phyloP scores from a whole-genome alignment of 2,797 vertebrate species.

The Danio jaintianensis region DNA sequence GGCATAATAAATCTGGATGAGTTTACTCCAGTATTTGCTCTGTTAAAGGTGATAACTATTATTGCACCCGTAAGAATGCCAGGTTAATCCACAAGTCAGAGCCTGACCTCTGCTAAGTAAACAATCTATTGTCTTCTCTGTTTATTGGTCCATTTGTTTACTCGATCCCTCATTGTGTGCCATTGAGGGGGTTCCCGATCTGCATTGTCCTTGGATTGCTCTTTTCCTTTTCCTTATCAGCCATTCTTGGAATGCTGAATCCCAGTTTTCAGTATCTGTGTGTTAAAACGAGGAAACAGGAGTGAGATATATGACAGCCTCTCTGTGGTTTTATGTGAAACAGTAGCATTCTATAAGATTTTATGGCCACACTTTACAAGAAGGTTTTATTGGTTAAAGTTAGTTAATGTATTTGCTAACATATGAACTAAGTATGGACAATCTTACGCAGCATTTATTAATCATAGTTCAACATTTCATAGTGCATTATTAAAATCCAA shows the following conservation, averaged over 20 bases:
- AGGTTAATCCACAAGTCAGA: slow-evolving; percentile 38
- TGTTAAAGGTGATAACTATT: slow-evolving; percentile 32
- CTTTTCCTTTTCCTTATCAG: slow-evolving; percentile 43
- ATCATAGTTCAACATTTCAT: too few species aligned
- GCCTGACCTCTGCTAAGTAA: slow-evolving; percentile 51
- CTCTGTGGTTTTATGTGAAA: neutral
- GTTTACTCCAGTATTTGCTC: slow-evolving; percentile 44
- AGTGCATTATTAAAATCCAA: too few species aligned
- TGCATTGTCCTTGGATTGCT: slow-evolving; percentile 61
- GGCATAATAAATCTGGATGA: slow-evolving; percentile 25
- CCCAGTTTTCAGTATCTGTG: slow-evolving; percentile 16
- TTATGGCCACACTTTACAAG: too few species aligned
- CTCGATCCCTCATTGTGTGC: slow-evolving; percentile 43
- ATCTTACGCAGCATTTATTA: too few species aligned
- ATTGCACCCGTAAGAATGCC: slow-evolving; percentile 36
- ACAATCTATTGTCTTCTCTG: slow-evolving; percentile 53
- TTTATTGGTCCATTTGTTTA: slow-evolving; percentile 49
- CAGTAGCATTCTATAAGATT: neutral
- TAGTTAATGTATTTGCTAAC: too few species aligned
- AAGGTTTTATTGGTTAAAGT: too few species aligned
- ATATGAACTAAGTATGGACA: too few species aligned
- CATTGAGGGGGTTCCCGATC: slow-evolving; percentile 42
- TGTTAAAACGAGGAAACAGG: neutral
- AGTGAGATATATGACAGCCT: slow-evolving; percentile 1
- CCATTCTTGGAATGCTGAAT: slow-evolving; percentile 49